Percentiles rank a stretch among this genome's conserved stretches.
Evolutionary conservation across 1,140 invertebrate genomes (phyloP).

Genomic region (Charaxes varanes): DNA sequence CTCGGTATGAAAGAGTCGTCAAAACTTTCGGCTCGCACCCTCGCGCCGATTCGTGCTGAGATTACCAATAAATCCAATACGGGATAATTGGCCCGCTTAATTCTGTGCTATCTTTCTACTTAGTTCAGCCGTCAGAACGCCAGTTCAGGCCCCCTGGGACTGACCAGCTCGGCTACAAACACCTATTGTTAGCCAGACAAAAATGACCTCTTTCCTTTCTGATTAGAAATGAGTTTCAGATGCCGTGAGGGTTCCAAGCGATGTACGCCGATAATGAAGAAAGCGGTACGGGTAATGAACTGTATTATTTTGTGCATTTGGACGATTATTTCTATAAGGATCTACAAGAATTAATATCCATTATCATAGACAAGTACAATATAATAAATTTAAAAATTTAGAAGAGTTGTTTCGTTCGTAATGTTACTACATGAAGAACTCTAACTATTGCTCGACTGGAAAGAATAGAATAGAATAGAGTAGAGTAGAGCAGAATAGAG

Average conservation of each 20-base stretch:
- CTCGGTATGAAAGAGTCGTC: slow-evolving; percentile 71
- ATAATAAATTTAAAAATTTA: too few species aligned
- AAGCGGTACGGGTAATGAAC: slow-evolving; percentile 49
- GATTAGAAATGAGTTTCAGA: slow-evolving; percentile 41
- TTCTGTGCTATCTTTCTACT: slow-evolving; percentile 74
- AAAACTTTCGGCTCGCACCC: slow-evolving; percentile 71
- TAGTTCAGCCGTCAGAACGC: slow-evolving; percentile 73
- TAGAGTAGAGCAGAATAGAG: too few species aligned
- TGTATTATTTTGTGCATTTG: slow-evolving; percentile 34
- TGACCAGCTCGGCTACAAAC: slow-evolving; percentile 56
- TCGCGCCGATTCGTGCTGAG: slow-evolving; percentile 71
- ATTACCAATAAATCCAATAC: slow-evolving; percentile 75
- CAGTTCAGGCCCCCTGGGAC: slow-evolving; percentile 66
- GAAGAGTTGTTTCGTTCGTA: too few species aligned
- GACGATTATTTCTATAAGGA: neutral
- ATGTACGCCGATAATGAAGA: slow-evolving; percentile 44
- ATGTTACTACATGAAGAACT: too few species aligned
- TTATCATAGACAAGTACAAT: too few species aligned
- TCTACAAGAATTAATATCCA: too few species aligned
- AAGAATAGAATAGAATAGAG: too few species aligned
- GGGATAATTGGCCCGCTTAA: slow-evolving; percentile 73
- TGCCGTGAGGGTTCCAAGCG: slow-evolving; percentile 28
- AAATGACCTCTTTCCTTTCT: slow-evolving; percentile 40
- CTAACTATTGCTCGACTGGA: too few species aligned
- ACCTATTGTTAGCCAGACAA: slow-evolving; percentile 46